Evolutionary conservation across 2,797 vertebrate genomes (phyloP).

Genomic region (Aphelocoma californica): DNA sequence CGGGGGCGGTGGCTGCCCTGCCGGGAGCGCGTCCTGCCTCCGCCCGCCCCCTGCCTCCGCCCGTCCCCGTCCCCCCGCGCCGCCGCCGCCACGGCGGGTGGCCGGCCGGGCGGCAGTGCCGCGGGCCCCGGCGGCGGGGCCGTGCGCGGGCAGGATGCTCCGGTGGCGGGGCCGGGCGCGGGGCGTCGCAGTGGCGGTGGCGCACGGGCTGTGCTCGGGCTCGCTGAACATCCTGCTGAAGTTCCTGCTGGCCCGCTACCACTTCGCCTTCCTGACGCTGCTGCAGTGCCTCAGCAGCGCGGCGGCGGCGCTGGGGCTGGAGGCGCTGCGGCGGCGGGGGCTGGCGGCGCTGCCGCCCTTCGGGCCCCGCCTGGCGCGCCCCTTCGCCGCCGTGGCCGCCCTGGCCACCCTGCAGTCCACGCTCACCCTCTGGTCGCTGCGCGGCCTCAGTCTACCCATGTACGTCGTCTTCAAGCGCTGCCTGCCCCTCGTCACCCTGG

Average conservation of each 20-base stretch:
- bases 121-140: not conserved
- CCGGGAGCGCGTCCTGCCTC: not conserved
- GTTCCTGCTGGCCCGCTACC: constrained; percentile 89
- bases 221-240: constrained; percentile 94
- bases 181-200: constrained; percentile 91
- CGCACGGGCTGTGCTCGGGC: constrained; percentile 94
- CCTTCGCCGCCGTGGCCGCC: constrained; percentile 85
- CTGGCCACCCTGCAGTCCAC: constrained; percentile 94
- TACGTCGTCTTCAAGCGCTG: constrained; percentile 98
- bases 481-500: constrained; percentile 91
- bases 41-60: not conserved
- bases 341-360: constrained; percentile 87
- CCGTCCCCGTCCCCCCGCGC: not conserved
- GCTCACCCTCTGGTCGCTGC: constrained; percentile 92
- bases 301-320: constrained; percentile 87
- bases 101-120: not conserved
- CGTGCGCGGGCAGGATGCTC: not conserved
- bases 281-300: constrained; percentile 91
- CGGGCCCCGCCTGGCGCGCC: constrained; percentile 85
- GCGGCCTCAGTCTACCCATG: constrained; percentile 96
- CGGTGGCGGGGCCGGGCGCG: constrained; percentile 77
- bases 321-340: constrained; percentile 85
- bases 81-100: not conserved
- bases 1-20: not conserved
- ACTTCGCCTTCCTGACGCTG: constrained; percentile 91